Percentiles rank a stretch among this genome's conserved stretches.
Evolutionary conservation across 2,113 vertebrate genomes (phyloP).

Genomic region (Chaetodon auriga): DNA sequence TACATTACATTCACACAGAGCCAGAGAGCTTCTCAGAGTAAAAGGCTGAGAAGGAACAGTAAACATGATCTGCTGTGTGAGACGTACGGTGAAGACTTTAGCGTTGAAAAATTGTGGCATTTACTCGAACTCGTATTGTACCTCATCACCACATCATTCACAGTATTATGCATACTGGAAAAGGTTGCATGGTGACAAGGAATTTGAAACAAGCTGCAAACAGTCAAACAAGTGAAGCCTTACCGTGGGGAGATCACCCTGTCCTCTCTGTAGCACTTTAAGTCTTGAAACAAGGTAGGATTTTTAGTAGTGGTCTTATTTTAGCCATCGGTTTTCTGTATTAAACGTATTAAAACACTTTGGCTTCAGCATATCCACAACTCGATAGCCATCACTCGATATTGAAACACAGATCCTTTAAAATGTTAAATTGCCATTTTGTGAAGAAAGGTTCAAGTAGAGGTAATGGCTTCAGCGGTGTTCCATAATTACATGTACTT

Average conservation of each 20-base stretch:
- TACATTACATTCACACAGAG: background rate
- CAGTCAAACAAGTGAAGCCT: background rate
- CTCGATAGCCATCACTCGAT: background rate
- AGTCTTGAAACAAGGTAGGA: background rate
- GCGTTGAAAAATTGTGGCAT: too few relatives aligned
- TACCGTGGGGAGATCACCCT: too few relatives aligned
- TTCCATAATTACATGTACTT: conserved; percentile 13
- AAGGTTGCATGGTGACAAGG: too few relatives aligned
- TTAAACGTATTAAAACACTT: too few relatives aligned
- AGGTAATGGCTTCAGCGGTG: background rate
- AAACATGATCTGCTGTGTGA: too few relatives aligned
- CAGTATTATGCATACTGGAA: too few relatives aligned
- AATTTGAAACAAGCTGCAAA: background rate
- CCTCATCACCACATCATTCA: too few relatives aligned
- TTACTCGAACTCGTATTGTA: too few relatives aligned
- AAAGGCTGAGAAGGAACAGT: background rate
- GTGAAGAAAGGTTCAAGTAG: background rate
- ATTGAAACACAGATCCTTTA: background rate
- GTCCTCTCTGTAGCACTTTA: background rate
- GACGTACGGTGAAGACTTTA: too few relatives aligned
- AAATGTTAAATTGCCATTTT: background rate
- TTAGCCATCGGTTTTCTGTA: too few relatives aligned
- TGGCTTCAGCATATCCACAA: background rate
- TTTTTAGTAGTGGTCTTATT: too few relatives aligned
- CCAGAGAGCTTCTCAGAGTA: background rate